These are phyloP conservation scores for Drosophila lacertosa DNA, from an alignment of 1,140 invertebrate genomes.

Conservation along the genomic window DNA sequence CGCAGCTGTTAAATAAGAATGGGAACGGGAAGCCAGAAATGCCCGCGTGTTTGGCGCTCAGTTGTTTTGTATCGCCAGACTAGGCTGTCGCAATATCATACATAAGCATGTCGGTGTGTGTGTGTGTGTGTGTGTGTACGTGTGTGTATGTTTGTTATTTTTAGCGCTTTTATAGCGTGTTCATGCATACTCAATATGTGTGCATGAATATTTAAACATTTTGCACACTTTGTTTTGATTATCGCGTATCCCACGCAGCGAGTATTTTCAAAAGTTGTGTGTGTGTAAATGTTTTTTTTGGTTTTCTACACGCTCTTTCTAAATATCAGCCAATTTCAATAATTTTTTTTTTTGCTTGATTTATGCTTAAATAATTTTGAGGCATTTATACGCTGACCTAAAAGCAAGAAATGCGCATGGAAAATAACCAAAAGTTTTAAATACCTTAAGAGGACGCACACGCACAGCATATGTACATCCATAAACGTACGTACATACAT, in stretches of 20 bases:
- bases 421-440: slow-evolving; percentile 66
- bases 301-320: slow-evolving; percentile 72
- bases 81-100: neutral
- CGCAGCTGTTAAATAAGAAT: slow-evolving; percentile 28
- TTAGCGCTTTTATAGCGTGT: slow-evolving; percentile 33
- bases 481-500: slow-evolving; percentile 1
- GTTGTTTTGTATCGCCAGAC: slow-evolving; percentile 6
- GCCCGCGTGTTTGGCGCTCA: slow-evolving; percentile 8
- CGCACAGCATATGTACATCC: slow-evolving; percentile 14
- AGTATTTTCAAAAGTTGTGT: slow-evolving; percentile 21
- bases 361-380: slow-evolving; percentile 50
- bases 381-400: slow-evolving; percentile 52
- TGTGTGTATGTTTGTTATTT: slow-evolving; percentile 5
- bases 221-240: slow-evolving; percentile 78
- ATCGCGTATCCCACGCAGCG: slow-evolving; percentile 21
- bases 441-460: slow-evolving; percentile 41
- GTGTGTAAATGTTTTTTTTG: slow-evolving; percentile 20
- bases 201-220: slow-evolving; percentile 63
- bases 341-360: slow-evolving; percentile 18
- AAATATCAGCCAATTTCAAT: slow-evolving; percentile 56
- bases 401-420: slow-evolving; percentile 36
- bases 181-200: slow-evolving; percentile 38
- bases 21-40: slow-evolving; percentile 31
- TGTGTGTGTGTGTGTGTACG: neutral
- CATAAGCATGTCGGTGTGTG: neutral